A percentile compares a stretch with the other conserved stretches of the same genome.
phyloP scores from a whole-genome alignment of 2,888 invertebrate species.

The Trachelus stipa region DNA sequence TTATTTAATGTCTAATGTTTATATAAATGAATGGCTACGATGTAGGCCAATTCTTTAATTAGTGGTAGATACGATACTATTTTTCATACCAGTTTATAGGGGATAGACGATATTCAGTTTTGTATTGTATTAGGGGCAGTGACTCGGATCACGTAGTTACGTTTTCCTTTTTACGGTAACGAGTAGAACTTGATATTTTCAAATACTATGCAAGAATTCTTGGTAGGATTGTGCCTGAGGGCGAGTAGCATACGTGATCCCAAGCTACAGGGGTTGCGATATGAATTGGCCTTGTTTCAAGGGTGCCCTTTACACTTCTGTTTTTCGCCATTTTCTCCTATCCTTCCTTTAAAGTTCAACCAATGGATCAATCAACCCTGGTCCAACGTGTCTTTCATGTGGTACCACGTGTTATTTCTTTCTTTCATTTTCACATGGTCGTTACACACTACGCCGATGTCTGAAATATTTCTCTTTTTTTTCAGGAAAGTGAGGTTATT shows the following conservation, averaged over 20 bases:
- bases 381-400: background rate
- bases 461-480: background rate
- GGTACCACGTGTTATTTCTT: background rate
- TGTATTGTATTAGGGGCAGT: background rate
- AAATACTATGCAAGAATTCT: conserved; percentile 35
- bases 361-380: background rate
- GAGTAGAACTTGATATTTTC: background rate
- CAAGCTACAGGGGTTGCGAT: conserved; percentile 48
- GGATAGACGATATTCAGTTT: background rate
- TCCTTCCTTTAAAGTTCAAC: conserved; percentile 16
- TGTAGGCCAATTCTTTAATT: background rate
- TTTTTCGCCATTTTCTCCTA: conserved; percentile 22
- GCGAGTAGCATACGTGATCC: conserved; percentile 61
- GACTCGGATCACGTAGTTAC: background rate
- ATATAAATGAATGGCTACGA: background rate
- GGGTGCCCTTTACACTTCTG: conserved; percentile 45
- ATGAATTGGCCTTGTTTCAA: conserved; percentile 60
- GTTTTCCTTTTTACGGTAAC: background rate
- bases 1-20: background rate
- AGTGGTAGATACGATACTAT: background rate
- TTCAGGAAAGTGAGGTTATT: background rate
- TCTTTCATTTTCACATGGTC: background rate
- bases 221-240: conserved; percentile 38
- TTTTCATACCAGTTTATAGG: background rate
- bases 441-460: background rate